Base-by-base conservation (phyloP, 2,888 invertebrate species). In the Alitta virens region DNA sequence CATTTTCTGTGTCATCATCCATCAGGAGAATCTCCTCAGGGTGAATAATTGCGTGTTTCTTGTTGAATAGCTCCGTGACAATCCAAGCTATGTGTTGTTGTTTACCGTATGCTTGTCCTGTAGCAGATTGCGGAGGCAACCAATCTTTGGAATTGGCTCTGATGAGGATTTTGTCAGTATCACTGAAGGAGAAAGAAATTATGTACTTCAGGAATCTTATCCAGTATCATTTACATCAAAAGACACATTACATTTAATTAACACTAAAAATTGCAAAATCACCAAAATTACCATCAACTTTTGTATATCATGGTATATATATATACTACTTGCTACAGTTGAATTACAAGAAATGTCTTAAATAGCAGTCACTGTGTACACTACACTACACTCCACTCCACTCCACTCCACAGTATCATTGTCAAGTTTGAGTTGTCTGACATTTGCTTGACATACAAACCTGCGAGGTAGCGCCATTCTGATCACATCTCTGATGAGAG, bases 71-170 rank as follows among this genome's bases (percentile, higher is more conserved):
- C 53, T 74, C 71, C 3, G 74, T 75, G 5, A 74, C 60, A 25
- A 77, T 72, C 59, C 71, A 69, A 1, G 76, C 68, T 25, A 77
- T 72, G 61, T 77, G 77, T 53, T 75, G 75, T 56, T 77, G 72
- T 50, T 77, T 77, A 1, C 77, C 77, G 12, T 73, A 67, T 33
- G 38, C 43, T 7, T 50, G 56, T 1, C 26, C 56, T 21, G 56
- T 25, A 18, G 18, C 21, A 3, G 49, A 38, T 43, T 46, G 69
- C 53, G 25, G 58, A n/a, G 58, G 72, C 33, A 72, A 25, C 63
- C 76, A 75, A 21, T 75, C 74, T 25, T 70, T 59, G 14, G 76
- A 74, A 60, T 74, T 78, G 12, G 72, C 76, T 60, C 76, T 74
- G 18, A 78, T 72, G 18, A 75, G 63, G 12, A 77, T 72, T 55